These are phyloP conservation scores for Petrocephalus schoutedeni DNA, from an alignment of 2,797 vertebrate species.

Conservation along the genomic window DNA sequence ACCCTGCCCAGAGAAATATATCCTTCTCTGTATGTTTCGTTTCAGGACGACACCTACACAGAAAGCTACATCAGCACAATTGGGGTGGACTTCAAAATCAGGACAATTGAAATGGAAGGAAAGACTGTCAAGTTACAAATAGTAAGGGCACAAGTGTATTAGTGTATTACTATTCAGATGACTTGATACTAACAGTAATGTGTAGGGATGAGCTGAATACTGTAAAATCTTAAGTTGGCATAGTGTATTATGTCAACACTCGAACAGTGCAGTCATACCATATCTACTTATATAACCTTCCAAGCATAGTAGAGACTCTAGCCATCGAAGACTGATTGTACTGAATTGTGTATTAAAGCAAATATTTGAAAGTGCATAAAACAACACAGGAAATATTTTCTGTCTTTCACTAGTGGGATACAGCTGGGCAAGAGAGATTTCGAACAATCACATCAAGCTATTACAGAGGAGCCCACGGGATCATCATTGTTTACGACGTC, in stretches of 20 bases:
- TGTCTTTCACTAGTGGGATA: constrained; percentile 59
- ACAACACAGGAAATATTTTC: background rate
- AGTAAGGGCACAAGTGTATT: constrained; percentile 44
- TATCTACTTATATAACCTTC: background rate
- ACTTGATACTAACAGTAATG: background rate
- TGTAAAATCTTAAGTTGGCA: background rate
- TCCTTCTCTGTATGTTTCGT: background rate
- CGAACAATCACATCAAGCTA: constrained; percentile 63
- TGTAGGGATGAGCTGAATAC: background rate
- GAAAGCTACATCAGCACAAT: constrained; percentile 76
- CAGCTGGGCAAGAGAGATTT: constrained; percentile 69
- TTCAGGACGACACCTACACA: constrained; percentile 70
- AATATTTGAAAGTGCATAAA: background rate
- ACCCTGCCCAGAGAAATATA: background rate
- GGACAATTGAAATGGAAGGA: constrained; percentile 69
- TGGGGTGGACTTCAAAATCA: constrained; percentile 73
- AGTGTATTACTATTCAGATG: background rate
- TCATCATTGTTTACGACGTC: constrained; percentile 55
- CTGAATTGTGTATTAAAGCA: background rate
- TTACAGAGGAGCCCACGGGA: constrained; percentile 56
- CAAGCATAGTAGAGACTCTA: background rate
- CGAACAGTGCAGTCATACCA: background rate
- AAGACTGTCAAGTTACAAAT: constrained; percentile 73
- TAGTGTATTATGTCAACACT: background rate
- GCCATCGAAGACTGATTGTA: too few relatives aligned